Conservation (phyloP, 2,113 vertebrate genomes). For the Psophia crepitans region DNA sequence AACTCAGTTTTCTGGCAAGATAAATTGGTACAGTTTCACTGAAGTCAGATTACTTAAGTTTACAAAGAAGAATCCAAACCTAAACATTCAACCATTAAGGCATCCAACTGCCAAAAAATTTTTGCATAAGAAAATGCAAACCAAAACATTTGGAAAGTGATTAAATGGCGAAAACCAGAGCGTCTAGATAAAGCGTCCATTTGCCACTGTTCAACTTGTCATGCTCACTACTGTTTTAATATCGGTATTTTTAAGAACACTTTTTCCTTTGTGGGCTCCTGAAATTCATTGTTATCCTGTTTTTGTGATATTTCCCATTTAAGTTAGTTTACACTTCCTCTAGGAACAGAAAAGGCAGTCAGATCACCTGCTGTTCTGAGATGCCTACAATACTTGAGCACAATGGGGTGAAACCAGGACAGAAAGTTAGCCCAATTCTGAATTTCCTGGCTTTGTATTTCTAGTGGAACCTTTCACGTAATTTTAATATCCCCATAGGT, state of each 20-base stretch:
- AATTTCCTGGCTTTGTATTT: conserved; percentile 62
- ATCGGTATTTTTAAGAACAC: conserved; percentile 24
- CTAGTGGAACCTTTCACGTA: conserved; percentile 9
- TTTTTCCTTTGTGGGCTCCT: conserved; percentile 7
- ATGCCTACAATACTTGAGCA: neutral
- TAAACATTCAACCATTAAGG: neutral
- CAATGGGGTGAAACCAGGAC: conserved; percentile 39
- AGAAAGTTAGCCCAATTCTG: neutral
- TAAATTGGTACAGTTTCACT: neutral
- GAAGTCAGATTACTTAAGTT: neutral
- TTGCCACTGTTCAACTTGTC: neutral
- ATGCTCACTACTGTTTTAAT: neutral
- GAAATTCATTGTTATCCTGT: conserved; percentile 38
- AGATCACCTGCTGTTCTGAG: conserved; percentile 35
- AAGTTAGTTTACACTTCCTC: conserved; percentile 26
- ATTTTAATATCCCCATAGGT: conserved; percentile 5
- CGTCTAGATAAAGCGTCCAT: neutral
- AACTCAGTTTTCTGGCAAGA: neutral
- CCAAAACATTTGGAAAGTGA: neutral
- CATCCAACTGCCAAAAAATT: accelerated
- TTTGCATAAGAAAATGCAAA: neutral
- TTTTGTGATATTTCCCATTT: conserved; percentile 45
- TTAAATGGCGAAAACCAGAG: neutral
- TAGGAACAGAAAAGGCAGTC: conserved; percentile 36
- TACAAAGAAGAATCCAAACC: neutral